These are phyloP conservation scores for Acanthosepion lycidas DNA, from an alignment of 2,888 invertebrate species.

Conservation along the genomic window DNA sequence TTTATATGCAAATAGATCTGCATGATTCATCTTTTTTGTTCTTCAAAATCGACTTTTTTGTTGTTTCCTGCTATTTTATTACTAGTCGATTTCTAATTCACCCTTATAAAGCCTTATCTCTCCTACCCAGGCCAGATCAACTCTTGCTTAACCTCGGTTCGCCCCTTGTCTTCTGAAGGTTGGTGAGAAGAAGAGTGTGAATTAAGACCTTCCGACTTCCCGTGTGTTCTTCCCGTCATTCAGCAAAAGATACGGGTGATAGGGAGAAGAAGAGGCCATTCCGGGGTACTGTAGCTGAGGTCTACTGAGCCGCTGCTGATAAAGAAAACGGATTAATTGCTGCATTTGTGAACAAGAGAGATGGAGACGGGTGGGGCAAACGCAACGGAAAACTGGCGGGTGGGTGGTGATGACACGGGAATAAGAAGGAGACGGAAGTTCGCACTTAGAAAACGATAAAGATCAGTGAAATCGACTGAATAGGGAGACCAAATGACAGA, in stretches of 20 bases:
- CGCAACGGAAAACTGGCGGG: neutral
- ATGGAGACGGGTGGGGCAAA: neutral
- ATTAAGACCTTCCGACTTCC: neutral
- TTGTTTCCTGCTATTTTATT: neutral
- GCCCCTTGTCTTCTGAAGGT: neutral
- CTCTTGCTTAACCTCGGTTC: neutral
- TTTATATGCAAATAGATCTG: neutral
- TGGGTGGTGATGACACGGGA: neutral
- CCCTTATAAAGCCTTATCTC: neutral
- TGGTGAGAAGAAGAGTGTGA: neutral
- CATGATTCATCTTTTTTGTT: neutral
- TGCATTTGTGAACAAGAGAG: neutral
- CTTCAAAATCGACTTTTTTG: neutral
- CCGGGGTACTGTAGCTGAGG: neutral
- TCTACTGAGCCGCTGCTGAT: neutral
- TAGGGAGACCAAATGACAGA: neutral
- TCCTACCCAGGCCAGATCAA: neutral
- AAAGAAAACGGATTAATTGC: neutral
- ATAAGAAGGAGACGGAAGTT: neutral
- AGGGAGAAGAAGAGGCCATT: neutral
- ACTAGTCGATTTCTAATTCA: neutral
- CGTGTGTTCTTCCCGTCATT: neutral
- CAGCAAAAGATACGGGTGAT: neutral
- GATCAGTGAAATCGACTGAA: neutral
- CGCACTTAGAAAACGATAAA: neutral